Percentiles rank a stretch among this genome's conserved stretches.
These are phyloP conservation scores for Babylonia areolata DNA, from an alignment of 1,140 invertebrate genomes.

Conservation along the genomic window DNA sequence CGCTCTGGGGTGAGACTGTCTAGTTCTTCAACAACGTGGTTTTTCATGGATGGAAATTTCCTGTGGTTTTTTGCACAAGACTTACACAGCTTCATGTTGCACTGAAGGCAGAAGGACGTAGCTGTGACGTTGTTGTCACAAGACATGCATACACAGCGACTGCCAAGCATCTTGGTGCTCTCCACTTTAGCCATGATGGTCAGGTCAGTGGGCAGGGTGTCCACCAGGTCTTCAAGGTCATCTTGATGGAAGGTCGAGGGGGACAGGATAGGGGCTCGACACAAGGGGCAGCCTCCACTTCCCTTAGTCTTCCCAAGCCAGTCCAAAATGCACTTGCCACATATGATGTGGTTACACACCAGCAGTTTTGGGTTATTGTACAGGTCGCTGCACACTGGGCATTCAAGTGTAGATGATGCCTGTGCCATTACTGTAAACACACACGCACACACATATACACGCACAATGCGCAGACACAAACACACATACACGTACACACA, in stretches of 20 bases:
- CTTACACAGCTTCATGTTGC: neutral
- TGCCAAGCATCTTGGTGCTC: neutral
- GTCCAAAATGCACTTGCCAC: neutral
- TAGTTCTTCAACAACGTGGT: neutral
- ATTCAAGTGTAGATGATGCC: neutral
- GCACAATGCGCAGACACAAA: neutral
- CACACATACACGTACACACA: neutral
- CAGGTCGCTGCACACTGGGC: neutral
- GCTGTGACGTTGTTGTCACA: neutral
- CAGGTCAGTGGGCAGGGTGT: neutral
- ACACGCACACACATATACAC: slow-evolving; percentile 5
- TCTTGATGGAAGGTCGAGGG: neutral
- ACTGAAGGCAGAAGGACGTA: neutral
- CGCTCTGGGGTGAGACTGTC: neutral
- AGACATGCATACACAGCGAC: neutral
- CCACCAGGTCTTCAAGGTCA: neutral
- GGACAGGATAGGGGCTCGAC: neutral
- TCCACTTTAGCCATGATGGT: neutral
- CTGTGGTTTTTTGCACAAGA: neutral
- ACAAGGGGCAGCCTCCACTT: neutral
- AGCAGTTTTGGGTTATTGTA: neutral
- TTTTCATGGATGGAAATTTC: neutral
- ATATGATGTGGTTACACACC: neutral
- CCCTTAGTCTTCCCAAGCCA: neutral
- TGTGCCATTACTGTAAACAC: neutral